Conservation (phyloP, 2,888 invertebrate genomes). For the Drosophila koepferae region DNA sequence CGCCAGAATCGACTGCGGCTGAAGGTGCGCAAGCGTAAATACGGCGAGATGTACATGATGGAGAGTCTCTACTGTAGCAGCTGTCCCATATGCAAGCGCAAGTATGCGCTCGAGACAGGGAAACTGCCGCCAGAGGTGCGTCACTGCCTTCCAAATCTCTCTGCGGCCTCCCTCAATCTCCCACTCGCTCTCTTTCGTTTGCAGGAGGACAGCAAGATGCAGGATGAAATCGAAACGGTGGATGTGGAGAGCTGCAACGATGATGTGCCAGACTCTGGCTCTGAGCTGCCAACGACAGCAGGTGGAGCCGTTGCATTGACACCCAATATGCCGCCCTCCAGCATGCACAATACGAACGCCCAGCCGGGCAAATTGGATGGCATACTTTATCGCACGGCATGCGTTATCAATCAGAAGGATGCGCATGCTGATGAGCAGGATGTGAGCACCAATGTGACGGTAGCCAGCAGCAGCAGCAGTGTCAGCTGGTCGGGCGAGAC, state of each 20-base stretch:
- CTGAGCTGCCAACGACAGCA: slow-evolving; percentile 68
- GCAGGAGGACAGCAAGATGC: slow-evolving; percentile 78
- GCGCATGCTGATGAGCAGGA: slow-evolving; percentile 78
- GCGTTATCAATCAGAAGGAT: slow-evolving; percentile 84
- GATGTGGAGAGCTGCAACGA: slow-evolving; percentile 88
- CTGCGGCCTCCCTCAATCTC: too few species aligned
- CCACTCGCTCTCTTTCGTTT: not conserved
- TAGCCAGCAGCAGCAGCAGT: slow-evolving; percentile 71
- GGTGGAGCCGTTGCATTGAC: slow-evolving; percentile 10
- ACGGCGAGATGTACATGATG: slow-evolving; percentile 86
- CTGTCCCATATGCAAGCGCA: slow-evolving; percentile 88
- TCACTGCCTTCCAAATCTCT: not conserved
- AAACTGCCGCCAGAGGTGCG: slow-evolving; percentile 88
- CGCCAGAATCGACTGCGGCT: slow-evolving; percentile 89
- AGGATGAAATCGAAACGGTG: slow-evolving; percentile 89
- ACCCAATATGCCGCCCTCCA: slow-evolving; percentile 44
- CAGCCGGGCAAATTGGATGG: slow-evolving; percentile 84
- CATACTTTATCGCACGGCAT: slow-evolving; percentile 84
- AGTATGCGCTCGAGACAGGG: slow-evolving; percentile 86
- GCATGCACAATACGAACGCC: slow-evolving; percentile 81
- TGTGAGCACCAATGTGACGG: slow-evolving; percentile 77
- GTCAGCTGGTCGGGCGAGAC: slow-evolving; percentile 65
- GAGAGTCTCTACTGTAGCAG: slow-evolving; percentile 85
- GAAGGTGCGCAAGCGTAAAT: slow-evolving; percentile 89
- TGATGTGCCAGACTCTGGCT: slow-evolving; percentile 85